phyloP scores from a whole-genome alignment of 2,888 invertebrate genomes.

The Cheilosia impressa region DNA sequence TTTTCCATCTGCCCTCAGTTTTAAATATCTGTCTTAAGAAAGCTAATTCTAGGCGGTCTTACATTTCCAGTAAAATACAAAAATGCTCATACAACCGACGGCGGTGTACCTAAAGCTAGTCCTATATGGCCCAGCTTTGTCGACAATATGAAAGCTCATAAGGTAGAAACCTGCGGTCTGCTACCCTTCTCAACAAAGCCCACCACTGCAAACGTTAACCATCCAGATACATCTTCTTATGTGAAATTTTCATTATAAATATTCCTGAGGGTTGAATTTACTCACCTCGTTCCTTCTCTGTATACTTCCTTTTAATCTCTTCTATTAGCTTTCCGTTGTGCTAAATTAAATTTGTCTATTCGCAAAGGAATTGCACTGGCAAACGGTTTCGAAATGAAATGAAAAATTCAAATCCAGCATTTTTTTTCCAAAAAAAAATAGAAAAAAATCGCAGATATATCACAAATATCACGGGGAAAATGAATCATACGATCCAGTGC shows the following conservation, averaged over 20 bases:
- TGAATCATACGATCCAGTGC: slow-evolving; percentile 54
- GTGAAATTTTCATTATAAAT: background rate
- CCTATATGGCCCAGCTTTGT: too few species aligned
- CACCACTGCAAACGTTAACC: too few species aligned
- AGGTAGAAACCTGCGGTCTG: too few species aligned
- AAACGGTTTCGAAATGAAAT: slow-evolving; percentile 3
- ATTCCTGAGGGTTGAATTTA: background rate
- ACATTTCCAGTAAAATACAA: too few species aligned
- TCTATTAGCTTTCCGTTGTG: slow-evolving; percentile 27
- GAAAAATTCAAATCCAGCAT: slow-evolving; percentile 13
- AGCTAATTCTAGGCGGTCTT: too few species aligned
- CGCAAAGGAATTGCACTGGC: slow-evolving; percentile 12
- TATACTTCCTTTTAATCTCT: slow-evolving; percentile 3
- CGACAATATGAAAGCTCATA: too few species aligned
- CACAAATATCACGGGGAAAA: slow-evolving; percentile 52
- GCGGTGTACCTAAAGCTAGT: too few species aligned
- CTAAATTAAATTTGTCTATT: slow-evolving; percentile 17
- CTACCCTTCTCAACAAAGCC: too few species aligned
- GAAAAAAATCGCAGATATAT: slow-evolving; percentile 41
- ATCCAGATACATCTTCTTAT: too few species aligned
- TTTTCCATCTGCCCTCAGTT: too few species aligned
- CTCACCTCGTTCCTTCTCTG: background rate
- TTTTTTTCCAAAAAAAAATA: background rate
- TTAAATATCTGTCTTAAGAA: too few species aligned
- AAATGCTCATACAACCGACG: too few species aligned